Conservation (phyloP, 2,888 invertebrate species). For the Lacanobia oleracea region DNA sequence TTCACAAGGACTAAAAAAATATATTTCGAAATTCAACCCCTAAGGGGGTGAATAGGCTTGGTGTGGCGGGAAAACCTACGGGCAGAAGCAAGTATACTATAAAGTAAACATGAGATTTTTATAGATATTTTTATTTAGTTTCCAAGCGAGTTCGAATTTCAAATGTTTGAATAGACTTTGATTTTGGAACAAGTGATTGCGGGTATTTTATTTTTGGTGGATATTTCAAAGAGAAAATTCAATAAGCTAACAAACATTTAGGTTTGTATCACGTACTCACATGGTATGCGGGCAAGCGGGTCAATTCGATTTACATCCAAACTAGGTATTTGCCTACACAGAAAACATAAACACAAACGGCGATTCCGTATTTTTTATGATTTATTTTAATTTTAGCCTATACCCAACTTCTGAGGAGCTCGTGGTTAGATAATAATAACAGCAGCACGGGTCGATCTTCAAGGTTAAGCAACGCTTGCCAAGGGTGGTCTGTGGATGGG, state of each 20-base stretch:
- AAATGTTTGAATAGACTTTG: constrained; percentile 37
- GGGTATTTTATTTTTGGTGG: background rate
- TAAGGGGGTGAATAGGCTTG: background rate
- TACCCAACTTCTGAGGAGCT: no score
- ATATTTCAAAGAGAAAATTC: background rate
- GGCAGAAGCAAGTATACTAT: background rate
- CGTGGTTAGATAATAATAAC: no score
- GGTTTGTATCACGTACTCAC: background rate
- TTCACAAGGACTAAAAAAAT: no score
- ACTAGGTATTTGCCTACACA: background rate
- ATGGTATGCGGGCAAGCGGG: background rate
- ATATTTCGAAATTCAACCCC: no score
- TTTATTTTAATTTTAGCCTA: no score
- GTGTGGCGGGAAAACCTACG: no score
- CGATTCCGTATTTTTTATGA: no score
- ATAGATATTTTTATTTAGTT: constrained; percentile 23
- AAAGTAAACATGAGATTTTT: constrained; percentile 8
- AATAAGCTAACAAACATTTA: background rate
- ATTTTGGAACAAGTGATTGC: constrained; percentile 16
- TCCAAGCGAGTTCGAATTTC: constrained; percentile 21
- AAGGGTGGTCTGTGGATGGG: no score
- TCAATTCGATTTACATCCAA: background rate
- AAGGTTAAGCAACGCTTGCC: no score
- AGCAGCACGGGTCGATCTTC: no score
- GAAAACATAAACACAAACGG: background rate